A percentile compares a stretch with the other conserved stretches of the same genome.
These are phyloP conservation scores for Steinernema scapterisci DNA, from an alignment of 2,888 invertebrate genomes.

Conservation along the genomic window DNA sequence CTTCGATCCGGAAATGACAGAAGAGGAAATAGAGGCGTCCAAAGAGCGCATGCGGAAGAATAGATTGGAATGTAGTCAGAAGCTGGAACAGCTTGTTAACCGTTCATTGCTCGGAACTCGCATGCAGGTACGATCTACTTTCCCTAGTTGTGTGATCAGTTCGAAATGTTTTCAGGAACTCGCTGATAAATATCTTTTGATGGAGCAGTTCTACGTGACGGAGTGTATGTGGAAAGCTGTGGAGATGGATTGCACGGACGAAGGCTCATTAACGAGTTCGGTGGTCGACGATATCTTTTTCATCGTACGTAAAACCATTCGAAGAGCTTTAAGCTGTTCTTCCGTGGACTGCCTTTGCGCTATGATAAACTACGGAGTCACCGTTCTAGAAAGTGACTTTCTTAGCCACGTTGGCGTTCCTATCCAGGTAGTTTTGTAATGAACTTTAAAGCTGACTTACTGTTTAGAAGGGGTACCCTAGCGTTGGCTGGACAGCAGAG, in stretches of 20 bases:
- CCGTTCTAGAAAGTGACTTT: constrained; percentile 84
- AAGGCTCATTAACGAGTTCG: constrained; percentile 75
- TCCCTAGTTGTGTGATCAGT: neutral
- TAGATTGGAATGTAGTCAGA: constrained; percentile 51
- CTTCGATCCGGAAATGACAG: constrained; percentile 38
- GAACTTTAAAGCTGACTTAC: neutral
- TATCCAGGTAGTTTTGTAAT: constrained; percentile 72
- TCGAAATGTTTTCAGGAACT: constrained; percentile 69
- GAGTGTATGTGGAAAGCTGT: constrained; percentile 91
- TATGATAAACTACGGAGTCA: constrained; percentile 86
- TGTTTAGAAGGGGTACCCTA: constrained; percentile 58
- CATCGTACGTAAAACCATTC: constrained; percentile 91
- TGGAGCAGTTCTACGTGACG: constrained; percentile 93
- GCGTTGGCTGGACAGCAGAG: constrained; percentile 62
- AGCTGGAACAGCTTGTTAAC: constrained; percentile 61
- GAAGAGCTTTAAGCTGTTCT: constrained; percentile 85
- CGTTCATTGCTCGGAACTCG: constrained; percentile 58
- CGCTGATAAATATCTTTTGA: constrained; percentile 83
- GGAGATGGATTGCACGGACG: constrained; percentile 78
- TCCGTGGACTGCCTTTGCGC: constrained; percentile 95
- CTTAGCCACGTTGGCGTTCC: constrained; percentile 77
- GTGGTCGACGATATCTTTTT: constrained; percentile 97
- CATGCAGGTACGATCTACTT: constrained; percentile 60
- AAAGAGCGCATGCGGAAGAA: constrained; percentile 41
- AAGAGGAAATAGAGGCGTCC: constrained; percentile 40